Base-by-base conservation (phyloP, 1,140 invertebrate species). In the Bombus polaris region DNA sequence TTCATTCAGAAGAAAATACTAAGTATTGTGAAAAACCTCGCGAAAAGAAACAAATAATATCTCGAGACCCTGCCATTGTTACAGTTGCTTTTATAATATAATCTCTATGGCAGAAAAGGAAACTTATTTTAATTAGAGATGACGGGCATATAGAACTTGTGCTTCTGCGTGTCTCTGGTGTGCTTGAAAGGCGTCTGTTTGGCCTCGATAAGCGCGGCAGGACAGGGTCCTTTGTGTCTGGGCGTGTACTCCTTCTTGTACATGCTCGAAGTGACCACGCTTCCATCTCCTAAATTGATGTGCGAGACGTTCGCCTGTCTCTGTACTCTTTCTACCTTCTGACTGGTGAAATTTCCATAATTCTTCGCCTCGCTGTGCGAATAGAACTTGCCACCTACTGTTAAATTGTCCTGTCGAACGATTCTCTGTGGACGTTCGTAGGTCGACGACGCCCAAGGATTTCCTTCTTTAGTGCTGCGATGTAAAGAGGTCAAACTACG, bases 191-290 rank as follows among this genome's bases (percentile, higher is more conserved):
- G 97, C 71, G 97, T 96, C 83, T 96, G 96, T 70, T 97, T 96
- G 0, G 96, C 95, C 90, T 98, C 97, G 18, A 98, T 96, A 28
- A 98, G 95, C 44, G 97, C 96, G 10, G 97, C 98, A 5, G 98
- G 97, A 94, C 98, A 98, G 0, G 97, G 97, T 72, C 97, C 97
- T 22, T 88, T 95, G 73, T 96, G 96, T 81, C 96, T 96, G 2
- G 96, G 96, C 9, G 96, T 96, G 90, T 96, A 98, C 93, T 98
- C 98, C 73, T 96, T 97, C 91, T 97, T 97, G 91, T 98, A 98
- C 68, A 95, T 91, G 87, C 97, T 97, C 12, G 97, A 96, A 13
- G 95, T 95, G 22, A 95, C 91, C 12, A 93, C 92, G 74, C 93
- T 95, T 68, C 95, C 96, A 81, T 97, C 97, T 2, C 97, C 97